Evolutionary conservation across 23 tunicate genomes (phyloP), one percentile per base, ranked within the genome.

Genomic region (Diplosoma virens): DNA sequence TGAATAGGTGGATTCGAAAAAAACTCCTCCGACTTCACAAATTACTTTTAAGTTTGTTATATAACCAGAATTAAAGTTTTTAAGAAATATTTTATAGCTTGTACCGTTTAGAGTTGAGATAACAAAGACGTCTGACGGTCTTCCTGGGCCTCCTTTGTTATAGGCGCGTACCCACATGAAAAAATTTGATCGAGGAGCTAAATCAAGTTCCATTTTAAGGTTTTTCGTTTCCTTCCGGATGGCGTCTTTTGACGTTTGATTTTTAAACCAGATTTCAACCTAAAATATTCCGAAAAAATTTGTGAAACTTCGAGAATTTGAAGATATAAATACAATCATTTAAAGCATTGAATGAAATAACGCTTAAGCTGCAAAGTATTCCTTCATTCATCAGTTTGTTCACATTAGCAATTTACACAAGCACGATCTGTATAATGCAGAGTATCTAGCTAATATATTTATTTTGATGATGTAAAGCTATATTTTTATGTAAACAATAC

Each of bases 251-350:
- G 3, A 34, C 35, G 69, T 61, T 61, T 61, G 35, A 29, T 61
- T 61, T 6, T 27, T 6, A 27, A 61, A 29, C 69, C 69, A 61
- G 4, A 35, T 35, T 61, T 61, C 69, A 29, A 61, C 69, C 69
- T 61, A 61, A 29, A n/a, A 55, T 18, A 41, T 41, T 41, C 50
- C 14, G 14, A 41, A 41, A 41, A 9, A 41, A 41, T 14, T 41
- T 7, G 11, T 7, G 50, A 7, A 41, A 41, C 11, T n/a, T n/a
- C n/a, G n/a, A n/a, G n/a, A n/a, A n/a, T n/a, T n/a, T n/a, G n/a
- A n/a, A n/a, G n/a, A n/a, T n/a, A n/a, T n/a, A n/a, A n/a, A n/a
- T n/a, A n/a, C n/a, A n/a, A n/a, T n/a, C n/a, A n/a, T n/a, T n/a
- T n/a, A n/a, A n/a, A n/a, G n/a, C n/a, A n/a, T n/a, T n/a, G n/a